Base-by-base conservation (phyloP, 2,797 vertebrate genomes). In the Denticeps clupeoides region DNA sequence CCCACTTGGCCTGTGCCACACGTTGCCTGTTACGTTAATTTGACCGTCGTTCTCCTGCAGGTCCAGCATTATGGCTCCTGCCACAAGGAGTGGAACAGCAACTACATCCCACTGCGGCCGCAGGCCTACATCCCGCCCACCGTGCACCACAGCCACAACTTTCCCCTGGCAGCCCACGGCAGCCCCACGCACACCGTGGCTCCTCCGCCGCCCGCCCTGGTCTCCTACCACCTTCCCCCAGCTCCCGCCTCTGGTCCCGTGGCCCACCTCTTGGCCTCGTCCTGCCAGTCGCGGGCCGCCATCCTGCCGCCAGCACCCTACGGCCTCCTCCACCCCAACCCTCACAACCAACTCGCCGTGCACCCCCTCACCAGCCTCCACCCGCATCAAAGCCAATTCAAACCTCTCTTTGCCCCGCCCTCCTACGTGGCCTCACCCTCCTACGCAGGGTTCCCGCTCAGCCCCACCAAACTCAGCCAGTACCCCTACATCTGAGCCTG, bases 401-500 rank as follows among this genome's bases (percentile, higher is more conserved):
- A 94, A 64, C 84, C 89, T 1, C 55, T 91, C 32, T 93, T 94
- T 60, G 83, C 89, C 8, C 84, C 89, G 23, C 93, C 91, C 70
- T 88, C 94, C 10, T 98, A 88, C 73, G 74, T 98, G 54, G 87
- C 92, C 2, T 94, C 92, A 8, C 89, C 92, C 11, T 83, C 87
- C 38, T 97, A 88, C 78, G 76, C 88, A 7, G 89, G 87, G 69
- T 98, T 98, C 73, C 90, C 91, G 8, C 55, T 98, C 82, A 96
- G 93, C 77, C 94, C 93, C 45, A 93, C 85, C 58, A 95, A 97
- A 73, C 87, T 93, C 80, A 80, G 83, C 84, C 93, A 96, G 84
- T 98, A 89, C 80, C 89, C 90, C 1, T 98, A 90, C 70, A 89
- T 98, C 85, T 98, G 88, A 97, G 66, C 74, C 44, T 50, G 51